Evolutionary conservation across 2,888 invertebrate species (phyloP).

Genomic region (Linnaemya vulpina): DNA sequence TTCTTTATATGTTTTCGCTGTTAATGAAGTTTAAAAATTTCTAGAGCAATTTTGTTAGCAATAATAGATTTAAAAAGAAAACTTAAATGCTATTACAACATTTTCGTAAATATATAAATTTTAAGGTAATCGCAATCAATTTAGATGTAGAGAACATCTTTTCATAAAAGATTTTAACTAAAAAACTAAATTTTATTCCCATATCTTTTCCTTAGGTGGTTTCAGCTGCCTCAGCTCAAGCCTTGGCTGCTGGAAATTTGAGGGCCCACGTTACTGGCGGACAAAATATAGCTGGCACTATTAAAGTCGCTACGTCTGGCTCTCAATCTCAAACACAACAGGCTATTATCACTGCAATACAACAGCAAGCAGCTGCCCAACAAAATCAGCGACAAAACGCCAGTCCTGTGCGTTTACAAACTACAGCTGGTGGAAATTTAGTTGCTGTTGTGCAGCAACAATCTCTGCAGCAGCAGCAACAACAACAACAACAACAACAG

Average conservation of each 20-base stretch:
- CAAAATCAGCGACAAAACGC: slow-evolving; percentile 85
- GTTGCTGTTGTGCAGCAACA: slow-evolving; percentile 86
- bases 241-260: slow-evolving; percentile 83
- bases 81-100: too few species aligned
- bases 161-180: too few species aligned
- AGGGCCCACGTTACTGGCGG: slow-evolving; percentile 83
- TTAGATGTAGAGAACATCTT: too few species aligned
- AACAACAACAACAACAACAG: slow-evolving; percentile 72
- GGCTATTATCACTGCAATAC: slow-evolving; percentile 84
- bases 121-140: too few species aligned
- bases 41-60: too few species aligned
- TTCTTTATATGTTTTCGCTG: too few species aligned
- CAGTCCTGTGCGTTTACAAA: slow-evolving; percentile 86
- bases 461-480: slow-evolving; percentile 77
- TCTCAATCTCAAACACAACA: slow-evolving; percentile 84
- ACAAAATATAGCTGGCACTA: slow-evolving; percentile 83
- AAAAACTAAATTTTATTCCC: neutral
- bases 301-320: slow-evolving; percentile 84
- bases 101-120: too few species aligned
- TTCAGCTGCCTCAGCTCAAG: slow-evolving; percentile 84
- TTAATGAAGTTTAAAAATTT: too few species aligned
- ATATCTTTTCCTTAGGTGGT: slow-evolving; percentile 83
- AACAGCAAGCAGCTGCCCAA: slow-evolving; percentile 84
- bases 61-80: too few species aligned
- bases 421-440: slow-evolving; percentile 84